Evolutionary conservation across 2,888 invertebrate species (phyloP), one percentile per base, ranked within the genome.

Genomic region (Agrochola circellaris): DNA sequence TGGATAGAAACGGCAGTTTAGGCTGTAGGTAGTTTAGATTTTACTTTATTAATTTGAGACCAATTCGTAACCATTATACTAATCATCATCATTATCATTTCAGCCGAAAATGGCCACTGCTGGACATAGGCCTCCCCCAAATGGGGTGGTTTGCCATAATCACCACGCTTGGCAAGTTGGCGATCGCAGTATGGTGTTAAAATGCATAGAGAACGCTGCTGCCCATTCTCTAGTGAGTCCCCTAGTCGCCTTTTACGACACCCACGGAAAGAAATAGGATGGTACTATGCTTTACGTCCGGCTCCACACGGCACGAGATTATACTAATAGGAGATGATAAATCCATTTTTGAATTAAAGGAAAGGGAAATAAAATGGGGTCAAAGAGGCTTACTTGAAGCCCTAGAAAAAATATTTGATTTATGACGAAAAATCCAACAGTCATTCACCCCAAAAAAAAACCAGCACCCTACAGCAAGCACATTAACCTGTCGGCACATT

Each of bases 401-500:
- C 2, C 20, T 64, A 48, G 23, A 73, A 80, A 80, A 68, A 26
- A 1, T 2, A 56, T 64, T n/a, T 42, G 23, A 58, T 74, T 81
- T 42, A 51, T 30, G 13, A 17, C 17, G 4, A 26, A 42, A 34
- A 74, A 51, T 48, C 13, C 38, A 48, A 6, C 26, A 71, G 34
- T 61, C 68, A 64, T 73, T 69, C 45, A 74, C 62, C 75, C 62
- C 34, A 56, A 75, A 75, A 69, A 81, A 78, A 64, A 61, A 15
- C 60, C 23, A 30, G 7, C 30, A 65, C 66, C 51, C 45, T 66
- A 51, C 34, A 45, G 20, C 62, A 51, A 26, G 23, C 68, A 64
- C 75, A 54, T 81, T 70, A 84, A 73, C 69, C 65, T 75, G 75
- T 61, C 77, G 75, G 56, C 61, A 67, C 64, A 84, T 84, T 77